A percentile compares a stretch with the other conserved stretches of the same genome.
phyloP scores from a whole-genome alignment of 2,113 vertebrate species.

The Bombycilla garrulus region DNA sequence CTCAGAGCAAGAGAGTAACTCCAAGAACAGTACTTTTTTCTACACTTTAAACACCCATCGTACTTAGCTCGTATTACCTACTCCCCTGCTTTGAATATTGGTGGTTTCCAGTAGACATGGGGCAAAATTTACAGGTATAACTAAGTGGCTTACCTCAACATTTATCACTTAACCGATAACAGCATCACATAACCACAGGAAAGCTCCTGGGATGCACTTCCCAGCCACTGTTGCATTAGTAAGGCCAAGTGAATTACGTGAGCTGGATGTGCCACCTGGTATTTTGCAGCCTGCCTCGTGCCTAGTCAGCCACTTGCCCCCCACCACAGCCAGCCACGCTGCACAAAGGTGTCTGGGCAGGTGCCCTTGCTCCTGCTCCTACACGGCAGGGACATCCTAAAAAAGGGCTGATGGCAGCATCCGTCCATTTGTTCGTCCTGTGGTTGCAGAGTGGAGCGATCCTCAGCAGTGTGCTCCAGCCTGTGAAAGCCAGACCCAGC shows the following conservation, averaged over 20 bases:
- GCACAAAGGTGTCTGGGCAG: not conserved
- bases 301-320: not conserved
- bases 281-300: not conserved
- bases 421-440: rapidly evolving
- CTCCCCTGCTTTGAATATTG: not conserved
- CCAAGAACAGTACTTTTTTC: not conserved
- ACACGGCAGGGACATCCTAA: not conserved
- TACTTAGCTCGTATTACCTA: not conserved
- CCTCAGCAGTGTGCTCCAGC: not conserved
- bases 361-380: not conserved
- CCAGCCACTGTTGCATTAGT: not conserved
- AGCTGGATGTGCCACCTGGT: not conserved
- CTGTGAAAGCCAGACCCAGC: not conserved
- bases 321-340: not conserved
- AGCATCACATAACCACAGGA: not conserved
- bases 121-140: not conserved
- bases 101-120: not conserved
- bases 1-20: not conserved
- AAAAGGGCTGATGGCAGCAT: not conserved
- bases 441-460: not conserved
- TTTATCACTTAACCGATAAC: not conserved
- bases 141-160: not conserved
- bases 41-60: not conserved
- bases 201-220: not conserved
- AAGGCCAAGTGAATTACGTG: not conserved